A percentile compares a stretch with the other conserved stretches of the same genome.
Conservation (phyloP, 2,113 vertebrate species). For the Carollia perspicillata region DNA sequence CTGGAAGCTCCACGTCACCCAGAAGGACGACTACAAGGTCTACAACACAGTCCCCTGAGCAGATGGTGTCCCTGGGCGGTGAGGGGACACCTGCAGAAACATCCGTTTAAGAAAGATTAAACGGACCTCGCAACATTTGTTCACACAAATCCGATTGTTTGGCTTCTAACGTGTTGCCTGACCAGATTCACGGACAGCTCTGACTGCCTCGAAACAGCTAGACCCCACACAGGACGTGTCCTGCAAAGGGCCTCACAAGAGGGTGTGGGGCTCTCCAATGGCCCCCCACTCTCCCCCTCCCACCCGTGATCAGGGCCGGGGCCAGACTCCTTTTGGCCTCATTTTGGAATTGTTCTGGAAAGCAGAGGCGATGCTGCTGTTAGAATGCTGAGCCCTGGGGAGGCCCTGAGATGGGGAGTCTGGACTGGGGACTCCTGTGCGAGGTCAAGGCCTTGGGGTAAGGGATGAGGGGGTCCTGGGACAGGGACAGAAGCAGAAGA, state of each 20-base stretch:
- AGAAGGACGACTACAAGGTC: conserved; percentile 84
- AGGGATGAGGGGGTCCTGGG: neutral
- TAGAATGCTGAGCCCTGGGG: neutral
- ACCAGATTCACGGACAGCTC: neutral
- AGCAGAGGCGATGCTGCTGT: neutral
- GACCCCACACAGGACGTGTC: neutral
- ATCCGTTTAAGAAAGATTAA: neutral
- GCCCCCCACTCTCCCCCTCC: neutral
- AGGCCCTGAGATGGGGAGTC: neutral
- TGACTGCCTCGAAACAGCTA: fast-evolving
- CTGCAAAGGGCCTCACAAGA: neutral
- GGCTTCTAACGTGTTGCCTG: neutral
- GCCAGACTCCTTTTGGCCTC: neutral
- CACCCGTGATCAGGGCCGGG: neutral
- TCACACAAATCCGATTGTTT: neutral
- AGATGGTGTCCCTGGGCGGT: neutral
- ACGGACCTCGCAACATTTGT: neutral
- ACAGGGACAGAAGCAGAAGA: neutral
- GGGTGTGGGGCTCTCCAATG: neutral
- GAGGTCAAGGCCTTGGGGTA: neutral
- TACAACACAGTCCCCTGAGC: conserved; percentile 83
- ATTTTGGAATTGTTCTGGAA: neutral
- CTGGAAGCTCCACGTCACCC: conserved; percentile 91
- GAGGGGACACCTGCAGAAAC: neutral
- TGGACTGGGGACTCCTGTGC: neutral